Evolutionary conservation across 2,797 vertebrate genomes (phyloP), one percentile per base, ranked within the genome.

Genomic region (Cryptoprocta ferox): DNA sequence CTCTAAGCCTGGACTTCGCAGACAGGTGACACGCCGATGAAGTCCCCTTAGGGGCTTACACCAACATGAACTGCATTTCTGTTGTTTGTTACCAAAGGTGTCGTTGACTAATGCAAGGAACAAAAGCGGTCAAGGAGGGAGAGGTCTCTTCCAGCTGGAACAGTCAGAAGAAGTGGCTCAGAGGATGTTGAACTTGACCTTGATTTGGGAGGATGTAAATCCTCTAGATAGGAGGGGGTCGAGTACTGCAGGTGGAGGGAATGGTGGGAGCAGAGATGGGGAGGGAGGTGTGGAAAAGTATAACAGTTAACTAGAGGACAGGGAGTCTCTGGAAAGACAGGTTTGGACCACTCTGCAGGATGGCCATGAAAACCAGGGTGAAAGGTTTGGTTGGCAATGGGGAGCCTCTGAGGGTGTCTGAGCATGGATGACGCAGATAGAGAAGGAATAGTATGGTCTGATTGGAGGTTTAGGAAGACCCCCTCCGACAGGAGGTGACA

Each of bases 21-120:
- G 26, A 19, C 30, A 10, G 8, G 4, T 0, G 8, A 61, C n/a
- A n/a, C n/a, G 18, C 68, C 18, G 19, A 63, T 53, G 7, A 14
- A 21, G 15, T n/a, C 37, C 16, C 19, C 14, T 32, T 26, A 30
- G 61, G 35, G 15, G 5, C 13, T 32, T 53, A 10, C 1, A 4
- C 6, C 50, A 18, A 19, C 13, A 0, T 3, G n/a, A 71, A 48
- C n/a, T 28, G n/a, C 37, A 19, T 76, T 63, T 90, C 83, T n/a
- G 32, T 35, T 6, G 0, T 42, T 84, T 24, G 5, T 85, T 76
- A 12, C 83, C 37, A 53, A 21, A 61, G 71, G 37, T 75, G n/a
- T n/a, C 95, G 15, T n/a, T 30, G 87, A 65, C 42, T 30, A 61
- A 66, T 4, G 56, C 14, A 73, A 88, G 45, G 16, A 39, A 66